Conservation (phyloP, 2,888 invertebrate species). For the Tetragnatha montana region DNA sequence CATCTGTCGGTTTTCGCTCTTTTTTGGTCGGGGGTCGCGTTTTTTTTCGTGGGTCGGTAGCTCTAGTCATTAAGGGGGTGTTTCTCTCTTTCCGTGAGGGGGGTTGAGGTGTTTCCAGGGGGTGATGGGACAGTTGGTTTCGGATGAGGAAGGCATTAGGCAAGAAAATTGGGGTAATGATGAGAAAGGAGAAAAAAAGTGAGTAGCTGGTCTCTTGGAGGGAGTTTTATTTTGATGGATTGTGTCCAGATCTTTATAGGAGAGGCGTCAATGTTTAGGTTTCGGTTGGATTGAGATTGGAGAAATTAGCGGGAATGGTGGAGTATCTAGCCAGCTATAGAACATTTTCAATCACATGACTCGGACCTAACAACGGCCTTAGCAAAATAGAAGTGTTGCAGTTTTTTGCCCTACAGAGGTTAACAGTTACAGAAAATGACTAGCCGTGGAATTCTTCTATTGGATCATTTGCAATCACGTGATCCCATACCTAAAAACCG, state of each 20-base stretch:
- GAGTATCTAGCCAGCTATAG: too few species aligned
- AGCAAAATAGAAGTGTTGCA: too few species aligned
- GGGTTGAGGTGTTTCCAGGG: slow-evolving; percentile 53
- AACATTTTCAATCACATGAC: too few species aligned
- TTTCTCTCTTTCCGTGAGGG: slow-evolving; percentile 21
- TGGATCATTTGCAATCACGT: too few species aligned
- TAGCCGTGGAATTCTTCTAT: too few species aligned
- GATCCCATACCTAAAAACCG: too few species aligned
- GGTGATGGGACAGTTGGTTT: slow-evolving; percentile 7
- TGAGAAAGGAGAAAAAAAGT: neutral
- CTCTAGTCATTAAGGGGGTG: slow-evolving; percentile 66
- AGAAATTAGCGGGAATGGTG: too few species aligned
- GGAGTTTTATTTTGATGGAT: neutral
- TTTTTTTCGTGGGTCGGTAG: slow-evolving; percentile 59
- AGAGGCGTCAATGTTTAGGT: too few species aligned
- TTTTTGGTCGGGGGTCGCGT: neutral
- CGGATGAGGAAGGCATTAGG: neutral
- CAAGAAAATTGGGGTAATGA: neutral
- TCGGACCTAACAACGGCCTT: too few species aligned
- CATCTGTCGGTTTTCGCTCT: slow-evolving; percentile 51
- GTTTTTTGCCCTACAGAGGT: too few species aligned
- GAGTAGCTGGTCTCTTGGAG: neutral
- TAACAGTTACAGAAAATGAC: too few species aligned
- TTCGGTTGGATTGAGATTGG: too few species aligned
- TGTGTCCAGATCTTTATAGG: neutral